Evolutionary conservation across 2,888 invertebrate genomes (phyloP).

Genomic region (Ichneumoninae sp.): DNA sequence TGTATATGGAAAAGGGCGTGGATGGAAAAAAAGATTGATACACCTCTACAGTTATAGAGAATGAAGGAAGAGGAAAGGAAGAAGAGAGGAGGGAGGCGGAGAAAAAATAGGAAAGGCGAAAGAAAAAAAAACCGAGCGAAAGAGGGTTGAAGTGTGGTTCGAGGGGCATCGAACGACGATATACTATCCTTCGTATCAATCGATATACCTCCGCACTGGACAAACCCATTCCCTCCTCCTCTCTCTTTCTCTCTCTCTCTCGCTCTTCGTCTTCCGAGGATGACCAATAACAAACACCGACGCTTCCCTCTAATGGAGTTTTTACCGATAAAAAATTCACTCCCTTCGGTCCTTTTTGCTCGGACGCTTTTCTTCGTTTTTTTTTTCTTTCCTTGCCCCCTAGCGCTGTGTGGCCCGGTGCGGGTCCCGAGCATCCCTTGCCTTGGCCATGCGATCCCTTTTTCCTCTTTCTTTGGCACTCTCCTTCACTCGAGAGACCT

Average conservation of each 20-base stretch:
- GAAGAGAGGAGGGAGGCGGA: constrained; percentile 60
- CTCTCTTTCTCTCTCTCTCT: constrained; percentile 34
- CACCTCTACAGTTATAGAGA: constrained; percentile 6
- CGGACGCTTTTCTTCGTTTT: constrained; percentile 66
- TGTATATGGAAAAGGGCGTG: constrained; percentile 29
- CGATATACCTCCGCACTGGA: constrained; percentile 80
- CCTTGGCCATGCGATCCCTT: constrained; percentile 49
- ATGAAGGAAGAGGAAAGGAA: constrained; percentile 45
- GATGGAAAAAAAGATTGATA: neutral
- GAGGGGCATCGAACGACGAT: constrained; percentile 71
- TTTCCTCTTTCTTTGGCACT: constrained; percentile 16
- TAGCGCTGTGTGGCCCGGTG: constrained; percentile 56
- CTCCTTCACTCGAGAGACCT: constrained; percentile 56
- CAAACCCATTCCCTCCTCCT: constrained; percentile 72
- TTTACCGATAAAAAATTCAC: constrained; percentile 84
- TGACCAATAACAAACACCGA: constrained; percentile 84
- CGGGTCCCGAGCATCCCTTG: constrained; percentile 48
- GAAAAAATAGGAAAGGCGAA: constrained; percentile 62
- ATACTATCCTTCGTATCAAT: constrained; percentile 80
- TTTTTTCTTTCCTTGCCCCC: constrained; percentile 57
- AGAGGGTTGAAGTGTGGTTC: constrained; percentile 66
- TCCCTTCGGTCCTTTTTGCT: constrained; percentile 77
- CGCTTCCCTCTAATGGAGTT: constrained; percentile 83
- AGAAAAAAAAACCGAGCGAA: constrained; percentile 65
- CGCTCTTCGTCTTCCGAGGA: constrained; percentile 76